Evolutionary conservation across 1,140 invertebrate species (phyloP).

Genomic region (Diachasmimorpha longicaudata): DNA sequence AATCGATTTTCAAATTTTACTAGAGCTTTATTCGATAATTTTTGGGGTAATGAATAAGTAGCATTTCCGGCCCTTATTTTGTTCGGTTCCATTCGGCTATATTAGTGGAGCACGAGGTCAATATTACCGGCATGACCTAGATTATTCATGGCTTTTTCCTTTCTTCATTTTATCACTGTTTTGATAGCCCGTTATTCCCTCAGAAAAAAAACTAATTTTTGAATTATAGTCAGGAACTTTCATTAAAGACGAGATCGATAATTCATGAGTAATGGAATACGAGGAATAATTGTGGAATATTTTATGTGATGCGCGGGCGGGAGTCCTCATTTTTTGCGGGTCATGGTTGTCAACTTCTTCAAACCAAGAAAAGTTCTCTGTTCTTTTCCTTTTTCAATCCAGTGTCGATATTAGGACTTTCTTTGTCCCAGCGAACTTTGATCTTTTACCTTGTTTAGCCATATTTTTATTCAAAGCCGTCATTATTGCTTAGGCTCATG

Average conservation of each 20-base stretch:
- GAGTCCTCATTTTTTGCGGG: neutral
- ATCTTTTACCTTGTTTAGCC: too few species aligned
- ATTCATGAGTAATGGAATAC: neutral
- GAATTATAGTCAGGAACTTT: too few species aligned
- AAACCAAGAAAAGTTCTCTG: too few species aligned
- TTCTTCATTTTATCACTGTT: neutral
- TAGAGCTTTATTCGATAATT: too few species aligned
- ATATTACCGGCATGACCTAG: neutral
- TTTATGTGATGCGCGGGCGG: neutral
- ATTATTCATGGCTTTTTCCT: neutral
- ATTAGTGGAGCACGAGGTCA: neutral
- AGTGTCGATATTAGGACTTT: too few species aligned
- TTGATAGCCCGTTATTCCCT: neutral
- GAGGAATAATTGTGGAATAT: neutral
- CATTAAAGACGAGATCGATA: neutral
- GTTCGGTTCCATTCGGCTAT: neutral
- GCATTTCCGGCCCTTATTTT: too few species aligned
- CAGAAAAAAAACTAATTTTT: neutral
- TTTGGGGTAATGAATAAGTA: too few species aligned
- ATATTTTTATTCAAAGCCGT: too few species aligned
- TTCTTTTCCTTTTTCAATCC: neutral
- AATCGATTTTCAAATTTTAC: too few species aligned
- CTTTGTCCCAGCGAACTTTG: too few species aligned
- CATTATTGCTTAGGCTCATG: too few species aligned
- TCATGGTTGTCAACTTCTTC: neutral